Evolutionary conservation across 2,797 vertebrate species (phyloP), one percentile per base, ranked within the genome.

Genomic region (Eurystomus glaucurus): DNA sequence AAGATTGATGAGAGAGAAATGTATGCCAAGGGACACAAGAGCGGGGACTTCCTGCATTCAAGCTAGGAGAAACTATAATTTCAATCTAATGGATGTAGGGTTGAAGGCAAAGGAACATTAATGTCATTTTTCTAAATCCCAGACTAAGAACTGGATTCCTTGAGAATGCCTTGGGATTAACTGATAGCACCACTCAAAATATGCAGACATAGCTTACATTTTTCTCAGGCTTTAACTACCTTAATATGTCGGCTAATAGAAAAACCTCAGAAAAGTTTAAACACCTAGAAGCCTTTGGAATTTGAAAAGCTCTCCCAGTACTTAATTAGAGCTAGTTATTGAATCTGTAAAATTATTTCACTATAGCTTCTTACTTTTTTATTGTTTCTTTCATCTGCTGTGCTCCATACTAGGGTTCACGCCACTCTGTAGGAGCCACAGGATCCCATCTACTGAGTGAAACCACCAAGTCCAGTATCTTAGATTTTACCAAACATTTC

Each of bases 191-290:
- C 61, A 89, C 78, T 83, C n/a, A 87, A 94, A 95, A 78, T 83
- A 85, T 18, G 8, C 81, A 96, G 95, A 93, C 96, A 97, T 97
- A 95, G 58, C 72, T 94, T 43, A 85, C 90, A 96, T 97, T 97
- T 96, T 97, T 97, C 95, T 96, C 94, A 95, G 94, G 91, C 75
- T 93, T 96, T 95, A 94, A 75, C 87, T 92, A 93, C 93, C 46
- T 92, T 95, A 97, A 78, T 96, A 94, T 92, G 58, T 80, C n/a
- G 64, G 84, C 94, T 94, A 96, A 95, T 90, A 90, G 76, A 52
- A 93, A 52, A 75, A 96, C 92, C 78, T 78, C 91, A 94, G 81
- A 93, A 92, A 95, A 91, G 91, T 66, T 85, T 91, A 75, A 97
- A 65, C 65, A 91, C 57, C 43, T 84, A 90, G 81, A 91, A 96